phyloP scores from a whole-genome alignment of 2,797 vertebrate genomes.

The Nannoperca obscura region DNA sequence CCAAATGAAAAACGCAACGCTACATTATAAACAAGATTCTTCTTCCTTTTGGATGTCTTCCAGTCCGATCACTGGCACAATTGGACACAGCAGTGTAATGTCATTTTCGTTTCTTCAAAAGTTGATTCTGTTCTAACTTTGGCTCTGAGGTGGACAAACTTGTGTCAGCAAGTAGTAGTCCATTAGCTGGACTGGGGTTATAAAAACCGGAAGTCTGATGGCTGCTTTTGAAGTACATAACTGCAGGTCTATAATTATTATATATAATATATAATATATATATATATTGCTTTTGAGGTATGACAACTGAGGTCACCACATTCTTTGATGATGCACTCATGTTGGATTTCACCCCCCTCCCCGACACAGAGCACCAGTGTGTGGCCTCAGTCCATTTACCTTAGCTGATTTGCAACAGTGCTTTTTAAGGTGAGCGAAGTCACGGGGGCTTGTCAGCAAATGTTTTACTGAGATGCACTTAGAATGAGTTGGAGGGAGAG shows the following conservation, averaged over 20 bases:
- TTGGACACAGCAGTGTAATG: too few relatives aligned
- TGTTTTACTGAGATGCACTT: slow-evolving; percentile 48
- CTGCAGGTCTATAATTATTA: not conserved
- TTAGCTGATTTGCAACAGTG: slow-evolving; percentile 43
- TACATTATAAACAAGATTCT: too few relatives aligned
- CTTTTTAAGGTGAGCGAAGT: slow-evolving; percentile 47
- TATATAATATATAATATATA: too few relatives aligned
- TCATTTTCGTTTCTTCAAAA: too few relatives aligned
- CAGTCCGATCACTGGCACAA: too few relatives aligned
- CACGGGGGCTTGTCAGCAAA: slow-evolving; percentile 34
- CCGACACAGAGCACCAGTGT: not conserved
- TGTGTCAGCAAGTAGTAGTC: not conserved
- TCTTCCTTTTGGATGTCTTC: too few relatives aligned
- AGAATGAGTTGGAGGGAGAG: slow-evolving; percentile 36
- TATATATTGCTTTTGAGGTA: slow-evolving; percentile 3
- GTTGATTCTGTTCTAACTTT: too few relatives aligned
- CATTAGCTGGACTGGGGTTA: not conserved
- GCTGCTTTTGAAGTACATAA: not conserved
- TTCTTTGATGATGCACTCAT: slow-evolving; percentile 18
- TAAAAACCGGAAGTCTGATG: not conserved
- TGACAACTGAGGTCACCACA: slow-evolving; percentile 13
- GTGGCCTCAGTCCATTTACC: slow-evolving; percentile 37
- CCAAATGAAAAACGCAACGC: too few relatives aligned
- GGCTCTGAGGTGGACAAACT: not conserved
- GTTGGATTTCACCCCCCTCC: slow-evolving; percentile 17